phyloP scores from a whole-genome alignment of 2,888 invertebrate genomes.

The Drosophila paranaensis region DNA sequence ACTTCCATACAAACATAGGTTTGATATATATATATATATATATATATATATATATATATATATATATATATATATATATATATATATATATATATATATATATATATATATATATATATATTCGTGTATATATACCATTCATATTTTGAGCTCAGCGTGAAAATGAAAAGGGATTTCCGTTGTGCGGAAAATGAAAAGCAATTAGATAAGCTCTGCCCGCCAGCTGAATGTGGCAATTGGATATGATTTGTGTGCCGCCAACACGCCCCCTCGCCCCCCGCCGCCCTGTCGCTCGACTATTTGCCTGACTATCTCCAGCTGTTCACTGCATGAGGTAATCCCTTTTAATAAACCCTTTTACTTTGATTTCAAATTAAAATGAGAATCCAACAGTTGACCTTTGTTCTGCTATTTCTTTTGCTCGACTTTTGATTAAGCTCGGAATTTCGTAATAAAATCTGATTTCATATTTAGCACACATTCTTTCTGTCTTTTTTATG shows the following conservation, averaged over 20 bases:
- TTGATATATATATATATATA: conserved; percentile 14
- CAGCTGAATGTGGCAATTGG: conserved; percentile 59
- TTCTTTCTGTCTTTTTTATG: not conserved
- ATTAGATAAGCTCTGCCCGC: conserved; percentile 67
- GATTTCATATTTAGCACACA: not conserved
- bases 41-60: conserved; percentile 8
- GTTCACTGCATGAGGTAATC: not conserved
- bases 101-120: conserved; percentile 8
- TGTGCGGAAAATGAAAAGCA: conserved; percentile 60
- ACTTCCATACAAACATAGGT: conserved; percentile 14
- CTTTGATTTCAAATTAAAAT: conserved; percentile 19
- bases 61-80: conserved; percentile 13
- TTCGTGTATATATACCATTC: conserved; percentile 39
- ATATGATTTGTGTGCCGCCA: conserved; percentile 42
- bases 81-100: conserved; percentile 8
- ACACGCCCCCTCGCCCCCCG: too few species aligned
- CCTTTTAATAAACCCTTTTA: conserved; percentile 1
- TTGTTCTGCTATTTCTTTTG: not conserved
- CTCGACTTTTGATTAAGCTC: not conserved
- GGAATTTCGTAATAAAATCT: conserved; percentile 4
- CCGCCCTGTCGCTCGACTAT: not conserved
- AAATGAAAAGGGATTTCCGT: conserved; percentile 59
- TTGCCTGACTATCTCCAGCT: conserved; percentile 28
- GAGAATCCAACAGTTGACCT: not conserved
- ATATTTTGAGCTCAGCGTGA: conserved; percentile 71